phyloP scores from a whole-genome alignment of 2,797 vertebrate species.

The Phalloptychus januarius region DNA sequence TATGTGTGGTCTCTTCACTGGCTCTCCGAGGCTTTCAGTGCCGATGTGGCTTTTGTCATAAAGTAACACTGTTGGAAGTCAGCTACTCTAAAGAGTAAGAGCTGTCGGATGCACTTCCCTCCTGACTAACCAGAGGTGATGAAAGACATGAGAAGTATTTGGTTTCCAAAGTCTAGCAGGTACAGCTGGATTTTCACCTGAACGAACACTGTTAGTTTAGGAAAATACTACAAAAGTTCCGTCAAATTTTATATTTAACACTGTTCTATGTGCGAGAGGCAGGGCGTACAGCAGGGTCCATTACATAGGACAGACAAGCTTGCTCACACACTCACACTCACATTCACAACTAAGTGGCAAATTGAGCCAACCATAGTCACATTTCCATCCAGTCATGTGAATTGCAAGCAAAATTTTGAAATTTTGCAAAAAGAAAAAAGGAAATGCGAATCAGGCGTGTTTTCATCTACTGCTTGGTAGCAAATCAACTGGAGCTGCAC shows the following conservation, averaged over 20 bases:
- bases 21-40: slow-evolving; percentile 28
- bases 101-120: slow-evolving; percentile 18
- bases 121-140: slow-evolving; percentile 31
- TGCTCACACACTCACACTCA: background rate
- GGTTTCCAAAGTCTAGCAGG: slow-evolving; percentile 12
- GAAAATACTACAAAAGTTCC: background rate
- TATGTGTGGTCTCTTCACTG: slow-evolving; percentile 64
- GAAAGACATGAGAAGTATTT: slow-evolving; percentile 20
- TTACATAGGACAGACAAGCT: background rate
- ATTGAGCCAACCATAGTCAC: background rate
- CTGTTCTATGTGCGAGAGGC: background rate
- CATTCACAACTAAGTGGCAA: background rate
- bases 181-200: background rate
- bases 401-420: too few species aligned
- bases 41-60: slow-evolving; percentile 41
- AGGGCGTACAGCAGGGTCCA: background rate
- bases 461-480: too few species aligned
- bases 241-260: background rate
- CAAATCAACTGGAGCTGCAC: too few species aligned
- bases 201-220: background rate
- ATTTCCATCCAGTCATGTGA: too few species aligned
- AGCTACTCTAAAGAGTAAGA: slow-evolving; percentile 31
- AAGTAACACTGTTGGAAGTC: slow-evolving; percentile 42
- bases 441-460: too few species aligned
- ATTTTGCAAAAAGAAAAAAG: too few species aligned